Base-by-base conservation (phyloP, 2,797 vertebrate species). In the Microtus agrestis region DNA sequence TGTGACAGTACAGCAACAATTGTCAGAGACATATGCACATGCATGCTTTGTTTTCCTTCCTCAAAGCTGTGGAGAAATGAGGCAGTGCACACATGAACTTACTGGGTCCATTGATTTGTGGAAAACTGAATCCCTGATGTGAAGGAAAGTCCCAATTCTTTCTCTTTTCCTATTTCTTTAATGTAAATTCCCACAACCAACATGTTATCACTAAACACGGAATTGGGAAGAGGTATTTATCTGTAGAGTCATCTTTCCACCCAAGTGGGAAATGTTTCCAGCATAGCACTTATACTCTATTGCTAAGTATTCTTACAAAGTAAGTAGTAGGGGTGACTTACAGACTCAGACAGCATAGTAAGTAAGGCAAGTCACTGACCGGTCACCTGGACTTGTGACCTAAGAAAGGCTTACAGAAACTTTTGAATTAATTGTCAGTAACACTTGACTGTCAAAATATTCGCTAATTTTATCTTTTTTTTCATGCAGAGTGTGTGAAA, bases 401-500 rank as follows among this genome's bases (percentile, higher is more conserved):
- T 69, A 14, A 37, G 37, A 91, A 86, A 95, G 54, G 23, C 34
- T 95, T 87, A 74, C 5, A 63, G 15, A 65, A 85, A 87, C 25
- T 19, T 69, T 78, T 59, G 14, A 95, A 84, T 78, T 85, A 78
- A 87, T 6, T 65, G 29, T 79, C 10, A 54, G 8, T 37, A 67
- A 88, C 34, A 69, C 0, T 84, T 91, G 51, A 87, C 34, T 67
- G 17, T 92, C 67, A 65, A 96, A 82, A 51, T 15, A 77, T 5
- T 80, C 79, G 84, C 76, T 0, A 84, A 46, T n/a, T 40, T 67
- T 5, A 17, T 96, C 80, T 79, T 89, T 25, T 89, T 89, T 91
- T 94, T 61, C 61, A 92, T 97, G 59, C 97, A 99, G 99, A 96
- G 6, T 99, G 99, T 97, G 98, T 97, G 73, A 99, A 98, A 76